A percentile compares a stretch with the other conserved stretches of the same genome.
Conservation (phyloP, 2,797 vertebrate species). For the Dromococcyx pavoninus region DNA sequence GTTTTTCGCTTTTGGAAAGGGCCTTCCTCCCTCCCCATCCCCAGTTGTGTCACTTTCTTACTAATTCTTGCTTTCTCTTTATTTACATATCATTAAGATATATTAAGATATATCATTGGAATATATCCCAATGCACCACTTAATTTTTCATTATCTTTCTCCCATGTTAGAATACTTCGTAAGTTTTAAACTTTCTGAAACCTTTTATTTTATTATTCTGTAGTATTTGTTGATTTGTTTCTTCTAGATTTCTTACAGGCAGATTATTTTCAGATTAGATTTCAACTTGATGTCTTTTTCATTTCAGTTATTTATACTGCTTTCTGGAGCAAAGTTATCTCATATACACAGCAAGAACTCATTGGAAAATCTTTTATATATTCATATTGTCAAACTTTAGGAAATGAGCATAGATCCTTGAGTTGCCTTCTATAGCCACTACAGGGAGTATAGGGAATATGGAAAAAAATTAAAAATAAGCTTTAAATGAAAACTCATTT, state of each 20-base stretch:
- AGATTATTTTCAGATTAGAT: not conserved
- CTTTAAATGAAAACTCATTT: not conserved
- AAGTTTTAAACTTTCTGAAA: not conserved
- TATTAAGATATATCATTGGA: too few relatives aligned
- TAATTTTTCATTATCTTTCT: not conserved
- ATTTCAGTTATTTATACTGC: not conserved
- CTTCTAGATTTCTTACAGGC: not conserved
- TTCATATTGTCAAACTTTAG: not conserved
- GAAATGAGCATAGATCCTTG: accelerated
- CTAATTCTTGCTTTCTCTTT: not conserved
- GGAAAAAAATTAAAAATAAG: not conserved
- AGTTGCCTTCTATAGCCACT: not conserved
- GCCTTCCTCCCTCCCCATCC: not conserved
- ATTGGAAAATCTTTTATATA: not conserved
- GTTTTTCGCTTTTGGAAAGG: not conserved
- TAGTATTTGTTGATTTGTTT: not conserved
- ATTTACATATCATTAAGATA: not conserved
- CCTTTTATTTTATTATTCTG: not conserved
- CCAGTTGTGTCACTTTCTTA: not conserved
- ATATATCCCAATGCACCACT: not conserved
- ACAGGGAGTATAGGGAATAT: not conserved
- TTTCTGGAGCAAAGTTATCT: not conserved
- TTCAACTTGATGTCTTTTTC: not conserved
- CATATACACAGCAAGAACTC: not conserved
- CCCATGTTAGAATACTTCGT: not conserved